Percentiles rank a stretch among this genome's conserved stretches.
Evolutionary conservation across 2,113 vertebrate species (phyloP).

Genomic region (Dryoscopus gambensis): DNA sequence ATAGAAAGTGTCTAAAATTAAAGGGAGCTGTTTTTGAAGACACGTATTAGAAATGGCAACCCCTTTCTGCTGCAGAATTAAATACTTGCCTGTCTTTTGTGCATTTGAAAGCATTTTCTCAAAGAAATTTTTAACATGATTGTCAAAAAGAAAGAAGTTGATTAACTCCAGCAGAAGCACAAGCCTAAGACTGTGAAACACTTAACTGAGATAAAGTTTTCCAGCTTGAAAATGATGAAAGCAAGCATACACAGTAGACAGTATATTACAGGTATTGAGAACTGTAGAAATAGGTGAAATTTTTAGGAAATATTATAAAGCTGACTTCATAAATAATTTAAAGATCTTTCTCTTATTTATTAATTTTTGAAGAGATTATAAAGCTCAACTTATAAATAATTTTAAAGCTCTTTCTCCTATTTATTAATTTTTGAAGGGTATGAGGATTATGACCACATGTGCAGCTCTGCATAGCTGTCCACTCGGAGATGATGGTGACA

Average conservation of each 20-base stretch:
- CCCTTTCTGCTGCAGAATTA: not conserved
- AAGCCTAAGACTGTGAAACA: not conserved
- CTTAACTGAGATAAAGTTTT: not conserved
- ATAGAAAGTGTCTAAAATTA: not conserved
- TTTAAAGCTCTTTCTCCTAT: not conserved
- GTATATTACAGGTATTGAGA: not conserved
- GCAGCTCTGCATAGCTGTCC: slow-evolving; percentile 27
- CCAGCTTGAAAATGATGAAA: not conserved
- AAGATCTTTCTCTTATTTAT: not conserved
- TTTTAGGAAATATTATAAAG: not conserved
- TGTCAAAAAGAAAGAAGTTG: not conserved
- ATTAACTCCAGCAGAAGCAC: not conserved
- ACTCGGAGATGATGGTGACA: slow-evolving; percentile 17
- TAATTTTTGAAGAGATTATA: not conserved
- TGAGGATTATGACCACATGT: slow-evolving; percentile 60
- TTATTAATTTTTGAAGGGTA: slow-evolving; percentile 67
- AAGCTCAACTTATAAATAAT: not conserved
- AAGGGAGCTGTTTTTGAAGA: not conserved
- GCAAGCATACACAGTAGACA: not conserved
- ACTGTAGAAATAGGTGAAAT: not conserved
- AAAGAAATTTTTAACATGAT: not conserved
- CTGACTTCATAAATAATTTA: not conserved
- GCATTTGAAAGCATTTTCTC: not conserved
- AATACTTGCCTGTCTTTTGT: not conserved
- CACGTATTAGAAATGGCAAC: not conserved